Evolutionary conservation across 2,113 vertebrate species (phyloP).

Genomic region (Butastur rufipennis): DNA sequence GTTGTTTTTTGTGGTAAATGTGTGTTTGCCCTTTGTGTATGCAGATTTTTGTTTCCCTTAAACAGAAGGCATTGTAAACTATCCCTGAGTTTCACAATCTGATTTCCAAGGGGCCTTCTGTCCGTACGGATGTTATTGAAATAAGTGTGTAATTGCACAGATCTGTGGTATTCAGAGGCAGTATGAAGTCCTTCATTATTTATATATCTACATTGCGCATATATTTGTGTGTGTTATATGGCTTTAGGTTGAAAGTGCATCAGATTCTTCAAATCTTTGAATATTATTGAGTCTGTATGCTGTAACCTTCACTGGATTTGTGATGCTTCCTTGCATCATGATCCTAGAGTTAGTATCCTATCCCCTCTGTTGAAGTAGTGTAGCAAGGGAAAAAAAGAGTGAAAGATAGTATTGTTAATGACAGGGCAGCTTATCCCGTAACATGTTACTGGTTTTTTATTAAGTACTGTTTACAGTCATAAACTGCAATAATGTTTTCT

Average conservation of each 20-base stretch:
- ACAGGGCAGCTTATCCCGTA: background rate
- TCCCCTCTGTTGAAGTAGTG: background rate
- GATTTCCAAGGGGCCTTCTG: background rate
- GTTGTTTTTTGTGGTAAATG: background rate
- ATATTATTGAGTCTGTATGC: background rate
- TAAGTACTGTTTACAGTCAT: background rate
- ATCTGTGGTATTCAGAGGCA: background rate
- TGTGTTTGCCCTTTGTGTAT: background rate
- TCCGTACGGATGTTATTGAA: background rate
- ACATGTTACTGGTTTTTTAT: background rate
- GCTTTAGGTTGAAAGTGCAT: background rate
- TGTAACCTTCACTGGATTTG: background rate
- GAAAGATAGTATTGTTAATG: background rate
- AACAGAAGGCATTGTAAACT: background rate
- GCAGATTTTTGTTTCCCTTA: background rate
- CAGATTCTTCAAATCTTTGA: background rate
- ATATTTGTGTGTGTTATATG: background rate
- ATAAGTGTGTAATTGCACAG: background rate
- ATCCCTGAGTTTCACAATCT: background rate
- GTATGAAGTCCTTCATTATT: background rate
- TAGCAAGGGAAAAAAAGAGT: background rate
- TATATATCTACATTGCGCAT: background rate
- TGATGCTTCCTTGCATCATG: background rate
- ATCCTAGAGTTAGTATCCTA: background rate
- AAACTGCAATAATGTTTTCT: background rate